Evolutionary conservation across 2,797 vertebrate genomes (phyloP).

Genomic region (Setipinna tenuifilis): DNA sequence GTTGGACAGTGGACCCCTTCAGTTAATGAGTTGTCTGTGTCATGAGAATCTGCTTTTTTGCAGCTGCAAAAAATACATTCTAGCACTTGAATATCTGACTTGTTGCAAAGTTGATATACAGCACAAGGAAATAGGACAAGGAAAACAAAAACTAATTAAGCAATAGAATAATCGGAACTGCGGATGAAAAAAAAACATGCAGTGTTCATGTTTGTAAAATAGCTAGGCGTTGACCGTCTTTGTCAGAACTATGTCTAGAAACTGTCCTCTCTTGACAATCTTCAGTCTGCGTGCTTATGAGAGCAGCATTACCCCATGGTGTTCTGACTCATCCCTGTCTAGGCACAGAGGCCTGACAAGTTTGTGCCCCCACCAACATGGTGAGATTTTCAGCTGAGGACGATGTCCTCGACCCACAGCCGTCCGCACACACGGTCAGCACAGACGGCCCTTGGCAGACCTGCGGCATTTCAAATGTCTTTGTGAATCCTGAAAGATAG

Average conservation of each 20-base stretch:
- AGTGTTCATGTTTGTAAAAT: background rate
- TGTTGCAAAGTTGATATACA: background rate
- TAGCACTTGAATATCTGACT: background rate
- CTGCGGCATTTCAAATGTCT: conserved; percentile 10
- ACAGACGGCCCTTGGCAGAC: conserved; percentile 5
- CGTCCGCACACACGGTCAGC: background rate
- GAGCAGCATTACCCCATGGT: background rate
- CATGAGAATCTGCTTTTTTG: background rate
- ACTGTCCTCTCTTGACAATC: background rate
- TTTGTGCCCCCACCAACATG: background rate
- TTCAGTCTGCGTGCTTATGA: background rate
- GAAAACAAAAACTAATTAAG: background rate
- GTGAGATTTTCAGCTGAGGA: background rate
- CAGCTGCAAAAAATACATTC: background rate
- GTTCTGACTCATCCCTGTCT: background rate
- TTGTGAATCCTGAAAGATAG: conserved; percentile 6
- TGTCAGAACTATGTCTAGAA: background rate
- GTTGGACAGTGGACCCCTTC: background rate
- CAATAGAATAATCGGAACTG: background rate
- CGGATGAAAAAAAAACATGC: background rate
- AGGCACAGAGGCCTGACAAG: background rate
- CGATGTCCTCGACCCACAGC: background rate
- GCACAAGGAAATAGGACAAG: background rate
- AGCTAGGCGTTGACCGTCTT: background rate
- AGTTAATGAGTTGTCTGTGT: background rate